Base-by-base conservation (phyloP, 2,797 vertebrate species). In the Catharus ustulatus region DNA sequence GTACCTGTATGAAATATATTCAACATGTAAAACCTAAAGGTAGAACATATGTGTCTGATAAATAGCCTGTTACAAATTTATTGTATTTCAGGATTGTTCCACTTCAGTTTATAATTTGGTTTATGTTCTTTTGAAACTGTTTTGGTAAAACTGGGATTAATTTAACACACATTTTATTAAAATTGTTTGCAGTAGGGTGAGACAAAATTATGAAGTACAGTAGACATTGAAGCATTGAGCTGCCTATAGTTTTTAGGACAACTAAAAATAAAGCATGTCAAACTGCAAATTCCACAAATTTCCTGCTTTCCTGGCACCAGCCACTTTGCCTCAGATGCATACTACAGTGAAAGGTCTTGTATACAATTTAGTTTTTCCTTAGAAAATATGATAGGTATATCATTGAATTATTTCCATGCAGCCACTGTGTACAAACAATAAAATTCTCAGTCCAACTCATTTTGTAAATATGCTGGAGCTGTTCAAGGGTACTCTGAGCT, bases 101-200 rank as follows among this genome's bases (percentile, higher is more conserved):
- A 43, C 52, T 89, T 87, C 71, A 51, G 42, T 90, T 96, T 93
- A 89, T 71, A 71, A 77, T 91, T 93, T 91, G 52, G 24, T 96
- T 77, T 82, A 78, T 64, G 52, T 79, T 64, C 76, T 92, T 92
- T 79, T 79, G 64, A 95, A 96, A 87, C 32, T 27, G 18, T 42
- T 72, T 92, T 4, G 1, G 84, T 94, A 84, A 87, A 95, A 86
- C 17, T 73, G 71, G 74, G 85, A 91, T 81, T 93, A 89, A 93
- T 90, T 84, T 93, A 75, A 82, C 48, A 85, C 80, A 82, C 6
- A 29, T 94, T 95, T 93, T 73, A 64, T 62, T 62, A 89, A 94
- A 92, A 81, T 73, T 84, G 45, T 67, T 84, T 96, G 61, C 90
- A 52, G 74, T 88, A 68, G 82, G 19, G 7, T 32, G 88, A 59